A percentile compares a stretch with the other conserved stretches of the same genome.
These are phyloP conservation scores for Pygmarrhopalites habei DNA, from an alignment of 1,140 invertebrate genomes.

Conservation along the genomic window DNA sequence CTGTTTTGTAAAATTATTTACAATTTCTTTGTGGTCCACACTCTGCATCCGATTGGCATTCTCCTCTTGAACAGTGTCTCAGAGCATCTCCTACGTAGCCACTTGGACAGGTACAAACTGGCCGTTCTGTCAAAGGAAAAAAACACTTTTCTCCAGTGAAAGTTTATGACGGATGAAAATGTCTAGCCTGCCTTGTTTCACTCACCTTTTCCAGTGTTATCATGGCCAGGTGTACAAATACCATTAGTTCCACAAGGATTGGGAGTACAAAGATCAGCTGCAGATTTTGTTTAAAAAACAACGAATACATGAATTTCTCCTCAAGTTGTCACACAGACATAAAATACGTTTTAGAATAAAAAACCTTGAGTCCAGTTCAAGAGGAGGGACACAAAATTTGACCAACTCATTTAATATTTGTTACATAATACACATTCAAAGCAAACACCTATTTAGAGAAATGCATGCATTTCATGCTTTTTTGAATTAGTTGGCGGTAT, in stretches of 20 bases:
- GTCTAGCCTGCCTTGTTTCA: too few relatives aligned
- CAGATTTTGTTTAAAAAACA: neutral
- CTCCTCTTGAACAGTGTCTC: constrained; percentile 48
- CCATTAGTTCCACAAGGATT: constrained; percentile 78
- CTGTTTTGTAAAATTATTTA: too few relatives aligned
- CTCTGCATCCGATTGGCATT: constrained; percentile 64
- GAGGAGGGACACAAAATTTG: too few relatives aligned
- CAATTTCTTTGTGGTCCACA: constrained; percentile 63
- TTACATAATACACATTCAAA: too few relatives aligned
- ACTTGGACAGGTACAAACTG: constrained; percentile 51
- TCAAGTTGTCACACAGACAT: neutral
- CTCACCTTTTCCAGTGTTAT: constrained; percentile 65
- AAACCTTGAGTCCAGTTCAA: too few relatives aligned
- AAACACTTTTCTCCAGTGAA: neutral
- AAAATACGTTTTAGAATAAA: too few relatives aligned
- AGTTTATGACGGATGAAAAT: constrained; percentile 61
- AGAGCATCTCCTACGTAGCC: constrained; percentile 71
- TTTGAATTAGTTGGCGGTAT: too few relatives aligned
- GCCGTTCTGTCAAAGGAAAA: too few relatives aligned
- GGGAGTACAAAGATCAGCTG: constrained; percentile 70
- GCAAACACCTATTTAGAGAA: too few relatives aligned
- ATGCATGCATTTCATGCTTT: too few relatives aligned
- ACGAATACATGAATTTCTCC: neutral
- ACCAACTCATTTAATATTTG: too few relatives aligned
- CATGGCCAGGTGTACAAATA: constrained; percentile 70